Conservation (phyloP, 1,140 invertebrate species). For the Dicyema japonicum region DNA sequence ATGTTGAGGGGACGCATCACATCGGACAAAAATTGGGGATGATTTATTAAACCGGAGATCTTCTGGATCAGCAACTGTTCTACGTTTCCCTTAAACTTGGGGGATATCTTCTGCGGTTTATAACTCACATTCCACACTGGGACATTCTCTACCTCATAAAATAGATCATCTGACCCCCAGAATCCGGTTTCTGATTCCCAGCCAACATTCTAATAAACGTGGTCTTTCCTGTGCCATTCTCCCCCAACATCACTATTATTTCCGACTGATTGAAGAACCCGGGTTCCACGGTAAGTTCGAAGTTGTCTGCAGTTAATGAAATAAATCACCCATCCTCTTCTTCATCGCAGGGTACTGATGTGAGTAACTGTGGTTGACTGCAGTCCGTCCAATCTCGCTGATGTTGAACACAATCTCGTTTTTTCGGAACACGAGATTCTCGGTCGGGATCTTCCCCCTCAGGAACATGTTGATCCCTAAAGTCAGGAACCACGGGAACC, state of each 20-base stretch:
- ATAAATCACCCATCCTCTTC: conserved; percentile 32
- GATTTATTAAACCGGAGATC: conserved; percentile 72
- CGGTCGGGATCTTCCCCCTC: conserved; percentile 92
- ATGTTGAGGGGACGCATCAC: conserved; percentile 62
- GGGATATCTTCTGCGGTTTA: conserved; percentile 96
- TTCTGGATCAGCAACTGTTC: conserved; percentile 64
- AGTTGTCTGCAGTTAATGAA: conserved; percentile 29
- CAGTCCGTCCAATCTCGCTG: background rate
- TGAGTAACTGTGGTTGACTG: conserved; percentile 49
- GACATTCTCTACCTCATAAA: conserved; percentile 17
- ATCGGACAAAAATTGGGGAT: conserved; percentile 90
- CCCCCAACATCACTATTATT: conserved; percentile 81
- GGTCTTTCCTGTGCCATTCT: conserved; percentile 97
- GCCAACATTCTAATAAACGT: conserved; percentile 93
- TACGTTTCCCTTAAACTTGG: conserved; percentile 70
- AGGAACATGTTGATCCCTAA: conserved; percentile 88
- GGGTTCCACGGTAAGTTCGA: conserved; percentile 39
- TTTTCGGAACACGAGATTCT: conserved; percentile 87
- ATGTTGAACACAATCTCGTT: conserved; percentile 85
- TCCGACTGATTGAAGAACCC: conserved; percentile 97
- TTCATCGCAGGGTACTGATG: conserved; percentile 58
- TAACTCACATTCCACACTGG: conserved; percentile 85
- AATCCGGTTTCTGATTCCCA: conserved; percentile 61
- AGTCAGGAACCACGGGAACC: conserved; percentile 22
- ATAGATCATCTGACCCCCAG: conserved; percentile 26